Evolutionary conservation across 2,797 vertebrate species (phyloP).

Genomic region (Manis crassicaudata): DNA sequence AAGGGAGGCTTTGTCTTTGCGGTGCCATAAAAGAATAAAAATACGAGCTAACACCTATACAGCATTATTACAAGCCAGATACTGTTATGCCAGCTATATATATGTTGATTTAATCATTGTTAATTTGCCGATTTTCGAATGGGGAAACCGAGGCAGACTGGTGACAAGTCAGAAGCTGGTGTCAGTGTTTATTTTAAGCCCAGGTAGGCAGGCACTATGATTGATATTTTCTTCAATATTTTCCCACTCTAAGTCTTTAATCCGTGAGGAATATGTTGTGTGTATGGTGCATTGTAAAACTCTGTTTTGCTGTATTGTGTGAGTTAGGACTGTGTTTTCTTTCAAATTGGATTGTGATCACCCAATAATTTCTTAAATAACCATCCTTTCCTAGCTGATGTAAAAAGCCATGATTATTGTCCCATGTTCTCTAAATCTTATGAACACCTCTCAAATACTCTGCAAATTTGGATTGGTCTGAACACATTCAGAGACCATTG

Average conservation of each 20-base stretch:
- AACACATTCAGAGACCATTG: background rate
- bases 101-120: background rate
- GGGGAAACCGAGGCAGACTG: background rate
- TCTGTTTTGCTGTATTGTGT: background rate
- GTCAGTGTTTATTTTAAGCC: too few species aligned
- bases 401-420: background rate
- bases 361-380: background rate
- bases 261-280: background rate
- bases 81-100: background rate
- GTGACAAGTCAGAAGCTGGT: background rate
- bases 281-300: rapidly evolving
- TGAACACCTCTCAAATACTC: rapidly evolving
- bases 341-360: background rate
- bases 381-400: background rate
- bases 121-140: background rate
- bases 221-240: background rate
- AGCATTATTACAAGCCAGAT: background rate
- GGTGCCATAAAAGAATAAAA: background rate
- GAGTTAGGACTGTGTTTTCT: background rate
- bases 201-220: rapidly evolving
- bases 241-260: background rate
- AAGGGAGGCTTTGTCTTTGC: background rate
- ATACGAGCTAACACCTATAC: background rate
- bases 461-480: background rate
- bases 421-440: background rate